These are phyloP conservation scores for Odontomyia ornata DNA, from an alignment of 2,888 invertebrate genomes.

Conservation along the genomic window DNA sequence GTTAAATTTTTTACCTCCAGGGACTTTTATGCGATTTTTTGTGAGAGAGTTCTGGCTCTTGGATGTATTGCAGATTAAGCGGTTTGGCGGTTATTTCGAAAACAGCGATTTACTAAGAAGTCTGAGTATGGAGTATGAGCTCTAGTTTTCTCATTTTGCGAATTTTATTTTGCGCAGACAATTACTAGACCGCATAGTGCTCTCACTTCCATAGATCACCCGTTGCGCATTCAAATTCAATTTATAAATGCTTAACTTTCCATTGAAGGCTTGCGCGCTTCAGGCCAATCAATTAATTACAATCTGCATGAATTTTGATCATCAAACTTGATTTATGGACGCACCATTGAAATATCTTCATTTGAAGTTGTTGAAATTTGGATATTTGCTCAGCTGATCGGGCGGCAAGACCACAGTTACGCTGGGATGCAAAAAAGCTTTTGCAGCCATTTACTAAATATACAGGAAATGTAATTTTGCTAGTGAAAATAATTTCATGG, in stretches of 20 bases:
- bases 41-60: no score
- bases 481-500: not conserved
- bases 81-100: no score
- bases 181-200: no score
- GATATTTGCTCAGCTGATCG: not conserved
- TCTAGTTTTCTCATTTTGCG: no score
- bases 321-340: slow-evolving; percentile 16
- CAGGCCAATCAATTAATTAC: slow-evolving; percentile 16
- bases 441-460: not conserved
- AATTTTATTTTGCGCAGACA: no score
- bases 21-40: no score
- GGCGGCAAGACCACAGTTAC: not conserved
- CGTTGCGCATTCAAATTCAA: not conserved
- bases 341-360: slow-evolving; percentile 25
- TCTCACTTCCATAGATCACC: not conserved
- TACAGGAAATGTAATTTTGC: slow-evolving; percentile 3
- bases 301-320: not conserved
- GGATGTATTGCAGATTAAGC: no score
- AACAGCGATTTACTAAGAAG: no score
- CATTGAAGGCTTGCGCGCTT: not conserved
- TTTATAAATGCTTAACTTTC: not conserved
- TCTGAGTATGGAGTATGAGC: no score
- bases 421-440: not conserved
- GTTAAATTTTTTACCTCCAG: no score
- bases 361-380: slow-evolving; percentile 28